phyloP scores from a whole-genome alignment of 37 sponge, comb jelly and placozoan species.

The Crambe crambe region DNA sequence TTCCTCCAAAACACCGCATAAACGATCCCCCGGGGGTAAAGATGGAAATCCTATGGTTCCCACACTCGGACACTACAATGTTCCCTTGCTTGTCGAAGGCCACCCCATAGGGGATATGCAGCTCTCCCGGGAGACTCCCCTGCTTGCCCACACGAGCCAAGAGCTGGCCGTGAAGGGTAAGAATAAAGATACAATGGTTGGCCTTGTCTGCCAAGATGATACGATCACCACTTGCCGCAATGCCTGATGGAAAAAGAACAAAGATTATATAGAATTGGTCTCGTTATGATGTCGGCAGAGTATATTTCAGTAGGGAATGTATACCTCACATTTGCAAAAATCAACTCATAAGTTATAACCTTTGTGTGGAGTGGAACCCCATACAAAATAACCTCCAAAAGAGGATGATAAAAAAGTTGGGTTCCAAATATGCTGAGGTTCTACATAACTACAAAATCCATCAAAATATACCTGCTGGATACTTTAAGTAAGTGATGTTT shows the following conservation, averaged over 20 bases:
- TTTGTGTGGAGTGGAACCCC: too few relatives aligned
- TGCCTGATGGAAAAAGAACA: conserved; percentile 7
- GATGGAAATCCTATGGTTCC: conserved; percentile 54
- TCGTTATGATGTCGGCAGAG: too few relatives aligned
- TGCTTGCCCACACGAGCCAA: conserved; percentile 19
- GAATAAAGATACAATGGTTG: conserved; percentile 37
- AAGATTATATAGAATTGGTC: neutral
- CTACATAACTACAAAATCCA: too few relatives aligned
- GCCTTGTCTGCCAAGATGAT: conserved; percentile 34
- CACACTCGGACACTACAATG: conserved; percentile 41
- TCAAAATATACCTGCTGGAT: conserved; percentile 43
- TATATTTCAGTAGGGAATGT: too few relatives aligned
- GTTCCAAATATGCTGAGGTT: too few relatives aligned
- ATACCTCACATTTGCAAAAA: neutral
- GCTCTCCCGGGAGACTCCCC: conserved; percentile 26
- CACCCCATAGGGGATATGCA: conserved; percentile 32
- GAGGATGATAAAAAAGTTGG: too few relatives aligned
- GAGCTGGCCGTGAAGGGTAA: conserved; percentile 9
- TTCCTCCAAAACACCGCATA: conserved; percentile 37
- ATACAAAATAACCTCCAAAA: too few relatives aligned
- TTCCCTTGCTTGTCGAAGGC: conserved; percentile 40
- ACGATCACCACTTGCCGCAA: conserved; percentile 13
- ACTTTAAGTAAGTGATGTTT: neutral
- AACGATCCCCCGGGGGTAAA: conserved; percentile 29
- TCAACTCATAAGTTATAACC: neutral